Evolutionary conservation across 2,797 vertebrate genomes (phyloP).

Genomic region (Oreochromis mossambicus): DNA sequence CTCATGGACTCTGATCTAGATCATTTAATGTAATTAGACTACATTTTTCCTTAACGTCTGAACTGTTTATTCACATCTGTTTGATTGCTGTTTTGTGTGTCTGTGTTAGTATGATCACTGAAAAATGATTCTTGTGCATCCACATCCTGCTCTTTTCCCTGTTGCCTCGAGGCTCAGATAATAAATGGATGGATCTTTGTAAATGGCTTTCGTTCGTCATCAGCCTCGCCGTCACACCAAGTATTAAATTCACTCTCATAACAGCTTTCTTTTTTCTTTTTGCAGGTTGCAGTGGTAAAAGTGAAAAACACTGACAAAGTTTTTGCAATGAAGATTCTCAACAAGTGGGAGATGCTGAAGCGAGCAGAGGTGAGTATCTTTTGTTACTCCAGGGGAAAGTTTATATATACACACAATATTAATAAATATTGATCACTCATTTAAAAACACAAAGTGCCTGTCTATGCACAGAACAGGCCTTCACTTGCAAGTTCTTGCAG

Average conservation of each 20-base stretch:
- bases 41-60: background rate
- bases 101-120: background rate
- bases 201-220: background rate
- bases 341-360: slow-evolving; percentile 99
- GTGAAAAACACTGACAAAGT: slow-evolving; percentile 96
- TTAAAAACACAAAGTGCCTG: background rate
- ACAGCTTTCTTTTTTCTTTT: background rate
- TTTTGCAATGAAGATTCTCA: slow-evolving; percentile 99
- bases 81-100: background rate
- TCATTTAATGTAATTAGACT: background rate
- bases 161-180: background rate
- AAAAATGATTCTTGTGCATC: background rate
- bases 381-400: no score
- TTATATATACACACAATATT: background rate
- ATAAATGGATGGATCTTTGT: background rate
- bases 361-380: slow-evolving; percentile 89
- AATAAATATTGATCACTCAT: background rate
- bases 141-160: background rate
- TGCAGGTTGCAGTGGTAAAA: slow-evolving; percentile 96
- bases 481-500: background rate
- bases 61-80: background rate
- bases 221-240: background rate
- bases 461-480: background rate
- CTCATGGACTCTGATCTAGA: background rate
- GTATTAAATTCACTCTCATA: background rate